Base-by-base conservation (phyloP, 2,888 invertebrate genomes). In the Cyclophora albipunctata region DNA sequence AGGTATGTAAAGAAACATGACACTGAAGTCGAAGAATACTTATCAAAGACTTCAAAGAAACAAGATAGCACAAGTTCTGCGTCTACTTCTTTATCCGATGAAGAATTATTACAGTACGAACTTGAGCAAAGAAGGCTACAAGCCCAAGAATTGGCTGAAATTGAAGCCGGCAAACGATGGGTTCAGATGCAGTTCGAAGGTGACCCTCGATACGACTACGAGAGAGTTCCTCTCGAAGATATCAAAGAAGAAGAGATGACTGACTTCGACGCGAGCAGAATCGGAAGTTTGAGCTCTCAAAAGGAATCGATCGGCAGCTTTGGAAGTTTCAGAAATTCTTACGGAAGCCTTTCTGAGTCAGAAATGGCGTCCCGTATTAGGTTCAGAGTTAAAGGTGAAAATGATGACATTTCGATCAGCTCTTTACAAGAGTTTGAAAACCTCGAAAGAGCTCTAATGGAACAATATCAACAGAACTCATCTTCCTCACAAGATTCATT, bases 381-480 rank as follows among this genome's bases (percentile, higher is more conserved):
- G 69, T 95, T 94, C 77, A 94, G 96, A 67, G 92, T 93, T 3
- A 92, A 93, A 62, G 92, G 94, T n/a, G 97, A 98, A 63, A 95
- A 95, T 71, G 98, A 98, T 73, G 96, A 97, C 73, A 91, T 96
- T 43, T 98, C 98, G 0, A 93, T 98, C 78, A 96, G 94, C 59
- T 98, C 98, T 4, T 90, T 98, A 53, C 96, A 97, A 80, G 98
- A 98, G 75, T 98, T 98, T 86, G 98, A 98, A 85, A 94, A 94
- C 57, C 84, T 98, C 7, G 98, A 98, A 80, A 92, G 92, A 63
- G 95, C 96, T 1, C 92, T 98, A 68, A 90, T 95, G 72, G 96
- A 96, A 73, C 94, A 94, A 73, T 92, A 92, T 64, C 92, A 91
- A 67, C 91, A 91, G 62, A 90, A 91, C 64, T 93, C 93, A 46